Base-by-base conservation (phyloP, 2,797 vertebrate species). In the Otolemur crassicaudatus region DNA sequence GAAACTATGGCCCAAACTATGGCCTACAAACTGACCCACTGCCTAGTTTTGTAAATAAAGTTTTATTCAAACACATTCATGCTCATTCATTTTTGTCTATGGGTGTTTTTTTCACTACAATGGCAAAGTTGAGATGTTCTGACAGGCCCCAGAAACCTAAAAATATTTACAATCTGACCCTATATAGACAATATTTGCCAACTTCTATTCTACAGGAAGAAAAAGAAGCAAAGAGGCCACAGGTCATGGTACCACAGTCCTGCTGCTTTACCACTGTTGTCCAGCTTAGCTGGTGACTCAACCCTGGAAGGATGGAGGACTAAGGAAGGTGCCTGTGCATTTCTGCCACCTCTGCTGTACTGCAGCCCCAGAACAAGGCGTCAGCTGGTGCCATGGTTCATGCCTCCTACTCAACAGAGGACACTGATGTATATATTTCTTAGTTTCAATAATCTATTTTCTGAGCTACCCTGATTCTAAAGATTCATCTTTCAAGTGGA, bases 211-310 rank as follows among this genome's bases (percentile, higher is more conserved):
- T 67, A 56, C 23, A 29, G 12, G 27, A 67, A 65, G 5, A 2
- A 67, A 49, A 14, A 31, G 5, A 0, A 63, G 5, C 22, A 11
- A 25, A 53, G 19, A 43, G 4, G 3, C 27, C 40, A 1, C 5
- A 0, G 19, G 8, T 17, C 61, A 20, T 53, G 53, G 22, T 8
- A 43, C 29, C 9, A 2, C 0, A 0, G 53, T 22, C 10, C 10
- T 25, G 34, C 12, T 65, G 46, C 58, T 53, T 46, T 20, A 11
- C 4, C 43, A 0, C 37, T 11, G 3, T 49, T 34, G 23, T 27
- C 72, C 34, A 16, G 70, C 31, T 76, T 75, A 6, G 7, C 3
- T 43, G 6, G n/a, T 16, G 13, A 22, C 49, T 70, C 67, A 85
- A 56, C 19, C 67, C 29, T 43, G 34, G 61, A 29, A 69, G 7